phyloP scores from a whole-genome alignment of 2,797 vertebrate species.

The Eremophila alpestris region DNA sequence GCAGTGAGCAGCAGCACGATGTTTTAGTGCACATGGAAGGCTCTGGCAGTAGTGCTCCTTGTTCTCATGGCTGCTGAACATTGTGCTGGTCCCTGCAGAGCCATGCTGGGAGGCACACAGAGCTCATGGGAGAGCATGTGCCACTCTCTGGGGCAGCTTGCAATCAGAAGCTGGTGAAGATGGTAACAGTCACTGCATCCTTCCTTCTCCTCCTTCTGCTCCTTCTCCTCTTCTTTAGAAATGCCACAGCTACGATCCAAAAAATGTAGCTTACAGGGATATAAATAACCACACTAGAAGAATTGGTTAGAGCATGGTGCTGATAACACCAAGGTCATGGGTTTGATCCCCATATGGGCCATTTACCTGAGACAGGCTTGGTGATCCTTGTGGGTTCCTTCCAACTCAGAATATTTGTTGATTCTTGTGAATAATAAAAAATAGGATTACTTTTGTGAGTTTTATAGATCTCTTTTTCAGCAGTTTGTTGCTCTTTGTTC shows the following conservation, averaged over 20 bases:
- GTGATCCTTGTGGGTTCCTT: neutral
- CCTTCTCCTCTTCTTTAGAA: neutral
- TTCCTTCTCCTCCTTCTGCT: neutral
- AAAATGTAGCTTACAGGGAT: neutral
- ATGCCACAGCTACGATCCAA: neutral
- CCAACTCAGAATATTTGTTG: neutral
- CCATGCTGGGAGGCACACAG: fast-evolving
- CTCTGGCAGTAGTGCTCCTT: neutral
- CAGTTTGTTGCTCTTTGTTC: neutral
- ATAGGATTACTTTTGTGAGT: neutral
- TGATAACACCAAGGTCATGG: neutral
- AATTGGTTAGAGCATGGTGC: neutral
- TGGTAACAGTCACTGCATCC: neutral
- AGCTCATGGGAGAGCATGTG: fast-evolving
- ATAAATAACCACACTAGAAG: neutral
- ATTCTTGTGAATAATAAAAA: neutral
- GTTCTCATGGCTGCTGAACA: fast-evolving
- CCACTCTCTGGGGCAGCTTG: neutral
- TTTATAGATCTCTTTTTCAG: neutral
- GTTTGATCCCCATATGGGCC: neutral
- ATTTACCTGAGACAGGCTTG: neutral
- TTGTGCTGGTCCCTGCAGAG: neutral
- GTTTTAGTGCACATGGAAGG: neutral
- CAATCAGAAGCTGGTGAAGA: neutral
- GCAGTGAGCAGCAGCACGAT: neutral